Conservation (phyloP, 2,113 vertebrate genomes). For the Pomatostomus ruficeps region DNA sequence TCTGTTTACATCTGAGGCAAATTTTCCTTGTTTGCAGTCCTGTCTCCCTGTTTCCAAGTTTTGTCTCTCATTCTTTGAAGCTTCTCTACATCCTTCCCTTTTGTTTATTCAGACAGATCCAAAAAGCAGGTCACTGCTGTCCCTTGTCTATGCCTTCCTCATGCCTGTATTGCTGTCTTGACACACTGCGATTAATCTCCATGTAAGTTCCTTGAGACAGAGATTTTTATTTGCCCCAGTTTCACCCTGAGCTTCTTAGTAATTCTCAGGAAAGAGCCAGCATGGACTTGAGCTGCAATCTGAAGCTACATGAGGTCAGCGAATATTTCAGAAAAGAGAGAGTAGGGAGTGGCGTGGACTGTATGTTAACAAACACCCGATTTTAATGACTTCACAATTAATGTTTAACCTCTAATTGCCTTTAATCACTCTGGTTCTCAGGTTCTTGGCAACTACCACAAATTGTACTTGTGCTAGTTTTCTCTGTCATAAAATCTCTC, state of each 20-base stretch:
- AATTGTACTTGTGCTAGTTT: background rate
- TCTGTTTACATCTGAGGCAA: background rate
- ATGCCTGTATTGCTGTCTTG: background rate
- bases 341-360: background rate
- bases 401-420: conserved; percentile 9
- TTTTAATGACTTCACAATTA: background rate
- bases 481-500: background rate
- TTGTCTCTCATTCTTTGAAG: background rate
- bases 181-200: background rate
- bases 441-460: background rate
- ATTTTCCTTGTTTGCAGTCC: background rate
- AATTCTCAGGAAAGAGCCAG: background rate
- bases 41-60: background rate
- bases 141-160: background rate
- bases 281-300: background rate
- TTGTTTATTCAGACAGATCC: background rate
- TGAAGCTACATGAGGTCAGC: background rate
- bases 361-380: background rate
- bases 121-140: background rate
- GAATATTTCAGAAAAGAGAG: background rate
- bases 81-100: background rate
- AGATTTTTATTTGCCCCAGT: background rate
- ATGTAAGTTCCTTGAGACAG: background rate
- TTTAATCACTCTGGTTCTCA: background rate
- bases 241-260: background rate